Conservation (phyloP, 2,797 vertebrate species). For the Hydrophis major region DNA sequence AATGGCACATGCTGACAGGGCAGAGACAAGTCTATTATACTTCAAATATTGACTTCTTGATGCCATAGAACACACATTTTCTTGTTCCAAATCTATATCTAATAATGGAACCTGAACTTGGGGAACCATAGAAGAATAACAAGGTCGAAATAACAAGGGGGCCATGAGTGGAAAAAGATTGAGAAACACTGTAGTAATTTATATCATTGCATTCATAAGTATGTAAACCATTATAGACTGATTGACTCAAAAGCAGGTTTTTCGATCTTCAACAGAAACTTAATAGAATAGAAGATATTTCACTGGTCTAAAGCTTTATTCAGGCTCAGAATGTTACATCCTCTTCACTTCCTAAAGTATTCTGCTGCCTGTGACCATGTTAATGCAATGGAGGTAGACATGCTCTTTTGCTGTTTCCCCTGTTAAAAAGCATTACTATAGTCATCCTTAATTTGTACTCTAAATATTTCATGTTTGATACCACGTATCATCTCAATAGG, state of each 20-base stretch:
- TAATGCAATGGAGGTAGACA: background rate
- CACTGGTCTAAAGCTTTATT: background rate
- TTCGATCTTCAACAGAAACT: background rate
- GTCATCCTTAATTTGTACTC: background rate
- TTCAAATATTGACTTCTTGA: background rate
- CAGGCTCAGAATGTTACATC: background rate
- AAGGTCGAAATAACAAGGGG: background rate
- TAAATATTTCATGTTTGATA: background rate
- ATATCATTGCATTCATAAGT: background rate
- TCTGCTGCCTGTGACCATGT: background rate
- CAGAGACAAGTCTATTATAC: background rate
- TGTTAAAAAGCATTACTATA: background rate
- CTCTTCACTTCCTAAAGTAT: background rate
- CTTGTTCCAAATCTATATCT: background rate
- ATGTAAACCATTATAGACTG: background rate
- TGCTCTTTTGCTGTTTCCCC: background rate
- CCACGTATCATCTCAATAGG: background rate
- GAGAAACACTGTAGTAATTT: background rate
- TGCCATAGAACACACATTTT: background rate
- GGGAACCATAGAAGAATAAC: background rate
- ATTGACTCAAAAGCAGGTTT: background rate
- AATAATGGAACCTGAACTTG: background rate
- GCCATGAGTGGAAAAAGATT: background rate
- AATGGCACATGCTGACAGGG: background rate
- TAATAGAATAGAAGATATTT: background rate